phyloP scores from a whole-genome alignment of 2,113 vertebrate species.

The Holacanthus passer region DNA sequence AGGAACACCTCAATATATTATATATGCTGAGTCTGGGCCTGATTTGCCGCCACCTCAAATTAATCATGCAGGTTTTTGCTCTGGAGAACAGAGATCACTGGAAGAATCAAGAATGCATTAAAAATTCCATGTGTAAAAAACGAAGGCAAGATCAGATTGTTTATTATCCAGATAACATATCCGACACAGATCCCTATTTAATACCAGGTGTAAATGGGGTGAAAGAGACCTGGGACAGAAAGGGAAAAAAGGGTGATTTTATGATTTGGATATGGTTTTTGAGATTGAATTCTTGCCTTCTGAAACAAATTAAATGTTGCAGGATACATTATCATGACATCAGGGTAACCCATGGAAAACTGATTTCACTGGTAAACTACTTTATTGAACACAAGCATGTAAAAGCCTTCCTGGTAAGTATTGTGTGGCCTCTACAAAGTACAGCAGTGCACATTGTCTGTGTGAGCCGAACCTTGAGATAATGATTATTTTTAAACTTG shows the following conservation, averaged over 20 bases:
- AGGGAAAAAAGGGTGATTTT: not conserved
- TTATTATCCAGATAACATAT: too few relatives aligned
- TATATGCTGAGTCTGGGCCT: too few relatives aligned
- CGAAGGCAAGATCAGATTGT: too few relatives aligned
- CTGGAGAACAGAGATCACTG: too few relatives aligned
- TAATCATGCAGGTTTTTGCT: too few relatives aligned
- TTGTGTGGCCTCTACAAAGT: constrained; percentile 4
- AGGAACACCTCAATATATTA: too few relatives aligned
- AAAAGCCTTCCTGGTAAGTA: not conserved
- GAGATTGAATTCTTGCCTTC: not conserved
- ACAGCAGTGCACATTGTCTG: not conserved
- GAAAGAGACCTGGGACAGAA: not conserved
- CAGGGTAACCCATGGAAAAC: not conserved
- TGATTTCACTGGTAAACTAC: not conserved
- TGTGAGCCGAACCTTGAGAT: constrained; percentile 28
- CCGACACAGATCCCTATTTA: too few relatives aligned
- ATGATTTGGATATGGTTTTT: not conserved
- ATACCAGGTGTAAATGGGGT: too few relatives aligned
- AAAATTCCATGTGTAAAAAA: too few relatives aligned
- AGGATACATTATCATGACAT: not conserved
- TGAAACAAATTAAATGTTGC: not conserved
- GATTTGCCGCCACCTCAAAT: too few relatives aligned
- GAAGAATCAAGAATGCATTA: too few relatives aligned
- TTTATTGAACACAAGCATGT: not conserved
- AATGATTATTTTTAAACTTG: constrained; percentile 54